Percentiles rank a stretch among this genome's conserved stretches.
Evolutionary conservation across 1,140 invertebrate genomes (phyloP).

Genomic region (Drosophila lacertosa): DNA sequence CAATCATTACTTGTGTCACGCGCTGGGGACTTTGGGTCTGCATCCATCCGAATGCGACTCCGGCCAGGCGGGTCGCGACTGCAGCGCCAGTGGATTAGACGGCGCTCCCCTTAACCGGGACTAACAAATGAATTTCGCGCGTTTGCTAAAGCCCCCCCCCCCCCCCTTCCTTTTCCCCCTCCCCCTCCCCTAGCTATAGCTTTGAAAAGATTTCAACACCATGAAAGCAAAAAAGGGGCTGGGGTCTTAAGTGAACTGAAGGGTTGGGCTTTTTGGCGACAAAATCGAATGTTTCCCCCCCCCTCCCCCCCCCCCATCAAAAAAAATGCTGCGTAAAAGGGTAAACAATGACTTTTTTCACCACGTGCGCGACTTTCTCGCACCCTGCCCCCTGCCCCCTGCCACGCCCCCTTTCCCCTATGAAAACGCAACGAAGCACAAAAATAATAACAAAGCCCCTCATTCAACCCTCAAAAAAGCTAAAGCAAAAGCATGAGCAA

Average conservation of each 20-base stretch:
- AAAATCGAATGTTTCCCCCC: constrained; percentile 36
- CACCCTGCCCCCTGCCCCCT: too few relatives aligned
- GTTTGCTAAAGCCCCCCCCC: constrained; percentile 2
- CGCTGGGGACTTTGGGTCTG: constrained; percentile 48
- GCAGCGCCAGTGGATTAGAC: constrained; percentile 76
- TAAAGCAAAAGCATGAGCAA: constrained; percentile 53
- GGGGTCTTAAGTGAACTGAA: constrained; percentile 3
- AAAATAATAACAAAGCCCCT: constrained; percentile 76
- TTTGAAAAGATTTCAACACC: constrained; percentile 72
- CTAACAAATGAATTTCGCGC: constrained; percentile 80
- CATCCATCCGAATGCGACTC: constrained; percentile 30
- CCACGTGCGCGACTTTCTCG: not conserved
- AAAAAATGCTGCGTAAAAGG: constrained; percentile 56
- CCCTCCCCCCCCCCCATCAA: not conserved
- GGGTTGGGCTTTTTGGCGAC: constrained; percentile 28
- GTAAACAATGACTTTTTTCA: constrained; percentile 70
- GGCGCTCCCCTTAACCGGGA: constrained; percentile 72
- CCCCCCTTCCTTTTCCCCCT: not conserved
- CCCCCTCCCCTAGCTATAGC: constrained; percentile 14
- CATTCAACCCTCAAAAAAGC: constrained; percentile 10
- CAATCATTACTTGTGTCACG: constrained; percentile 76
- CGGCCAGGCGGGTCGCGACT: constrained; percentile 58
- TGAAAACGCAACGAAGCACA: constrained; percentile 75
- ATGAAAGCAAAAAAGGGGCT: too few relatives aligned
- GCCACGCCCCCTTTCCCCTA: constrained; percentile 45